These are phyloP conservation scores for Bombus terrestris DNA, from an alignment of 1,140 invertebrate species.

Conservation along the genomic window DNA sequence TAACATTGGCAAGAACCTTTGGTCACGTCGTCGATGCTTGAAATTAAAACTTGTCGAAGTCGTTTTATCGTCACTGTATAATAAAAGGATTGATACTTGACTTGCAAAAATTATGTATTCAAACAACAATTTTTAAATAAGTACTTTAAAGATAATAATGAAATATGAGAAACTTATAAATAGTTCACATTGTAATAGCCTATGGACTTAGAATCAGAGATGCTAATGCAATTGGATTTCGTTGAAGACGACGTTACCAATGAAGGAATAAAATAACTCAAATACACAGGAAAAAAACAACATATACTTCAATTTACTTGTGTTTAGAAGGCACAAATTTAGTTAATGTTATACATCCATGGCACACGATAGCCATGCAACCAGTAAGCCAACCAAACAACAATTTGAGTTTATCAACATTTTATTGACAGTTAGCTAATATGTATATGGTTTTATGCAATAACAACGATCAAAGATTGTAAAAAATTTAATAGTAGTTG, in stretches of 20 bases:
- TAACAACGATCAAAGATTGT: not conserved
- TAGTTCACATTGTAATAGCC: not conserved
- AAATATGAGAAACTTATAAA: not conserved
- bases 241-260: slow-evolving; percentile 64
- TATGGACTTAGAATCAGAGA: slow-evolving; percentile 1
- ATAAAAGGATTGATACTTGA: not conserved
- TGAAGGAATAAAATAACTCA: slow-evolving; percentile 77
- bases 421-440: not conserved
- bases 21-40: not conserved
- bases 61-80: not conserved
- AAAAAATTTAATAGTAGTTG: not conserved
- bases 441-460: not conserved
- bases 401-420: slow-evolving; percentile 41
- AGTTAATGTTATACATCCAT: slow-evolving; percentile 64
- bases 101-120: not conserved
- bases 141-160: not conserved
- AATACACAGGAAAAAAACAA: slow-evolving; percentile 38
- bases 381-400: slow-evolving; percentile 67
- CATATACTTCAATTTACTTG: slow-evolving; percentile 37
- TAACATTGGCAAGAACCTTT: slow-evolving; percentile 60
- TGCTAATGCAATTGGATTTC: not conserved
- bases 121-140: not conserved
- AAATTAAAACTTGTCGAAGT: slow-evolving; percentile 2
- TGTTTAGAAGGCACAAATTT: slow-evolving; percentile 38
- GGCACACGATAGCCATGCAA: slow-evolving; percentile 71